phyloP scores from a whole-genome alignment of 1,140 invertebrate species.

The Papilio aristodemus region DNA sequence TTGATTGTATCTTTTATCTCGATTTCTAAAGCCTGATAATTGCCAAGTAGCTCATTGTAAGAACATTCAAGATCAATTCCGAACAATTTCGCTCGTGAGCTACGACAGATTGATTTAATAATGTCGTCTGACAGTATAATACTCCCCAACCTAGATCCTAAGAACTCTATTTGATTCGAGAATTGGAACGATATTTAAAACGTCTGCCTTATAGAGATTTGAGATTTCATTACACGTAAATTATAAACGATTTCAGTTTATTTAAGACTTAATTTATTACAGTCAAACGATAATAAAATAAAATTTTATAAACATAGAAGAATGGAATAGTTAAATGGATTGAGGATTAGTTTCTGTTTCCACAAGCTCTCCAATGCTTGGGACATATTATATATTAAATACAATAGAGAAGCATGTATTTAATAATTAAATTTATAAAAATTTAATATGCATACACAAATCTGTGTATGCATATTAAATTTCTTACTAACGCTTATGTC shows the following conservation, averaged over 20 bases:
- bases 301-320: too few species aligned
- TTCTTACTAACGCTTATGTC: neutral
- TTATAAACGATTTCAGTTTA: too few species aligned
- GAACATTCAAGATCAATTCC: constrained; percentile 1
- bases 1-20: neutral
- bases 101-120: constrained; percentile 5
- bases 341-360: too few species aligned
- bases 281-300: too few species aligned
- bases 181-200: neutral
- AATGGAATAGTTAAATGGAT: too few species aligned
- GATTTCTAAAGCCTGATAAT: constrained; percentile 10
- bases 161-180: constrained; percentile 5
- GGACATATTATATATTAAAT: too few species aligned
- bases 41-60: neutral
- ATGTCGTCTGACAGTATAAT: constrained; percentile 9
- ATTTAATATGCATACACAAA: too few species aligned
- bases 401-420: too few species aligned
- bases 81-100: neutral
- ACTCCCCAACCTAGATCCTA: constrained; percentile 2
- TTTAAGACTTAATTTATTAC: too few species aligned
- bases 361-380: too few species aligned
- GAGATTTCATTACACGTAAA: neutral
- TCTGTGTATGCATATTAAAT: neutral
- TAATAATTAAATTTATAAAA: too few species aligned
- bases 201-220: neutral